Percentiles rank a stretch among this genome's conserved stretches.
phyloP scores from a whole-genome alignment of 2,113 vertebrate species.

The Pardalotus punctatus region DNA sequence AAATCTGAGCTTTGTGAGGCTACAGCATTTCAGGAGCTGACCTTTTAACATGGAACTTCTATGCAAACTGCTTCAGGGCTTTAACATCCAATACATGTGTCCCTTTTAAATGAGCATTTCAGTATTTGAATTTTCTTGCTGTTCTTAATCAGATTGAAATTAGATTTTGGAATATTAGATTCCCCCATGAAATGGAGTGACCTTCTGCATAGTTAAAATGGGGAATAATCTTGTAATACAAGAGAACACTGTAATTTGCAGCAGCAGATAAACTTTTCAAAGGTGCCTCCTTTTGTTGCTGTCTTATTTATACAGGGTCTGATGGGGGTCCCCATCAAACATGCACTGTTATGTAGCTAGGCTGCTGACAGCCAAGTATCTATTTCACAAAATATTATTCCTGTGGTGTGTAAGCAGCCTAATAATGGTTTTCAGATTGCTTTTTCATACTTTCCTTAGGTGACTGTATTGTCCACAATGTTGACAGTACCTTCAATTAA shows the following conservation, averaged over 20 bases:
- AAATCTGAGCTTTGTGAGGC: neutral
- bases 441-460: neutral
- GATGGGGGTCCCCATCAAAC: neutral
- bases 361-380: neutral
- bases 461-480: neutral
- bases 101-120: neutral
- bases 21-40: slow-evolving; percentile 10
- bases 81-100: neutral
- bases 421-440: neutral
- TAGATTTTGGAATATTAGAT: slow-evolving; percentile 12
- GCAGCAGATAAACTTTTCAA: neutral
- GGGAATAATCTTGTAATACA: neutral
- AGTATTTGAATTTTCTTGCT: neutral
- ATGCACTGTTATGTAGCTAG: neutral
- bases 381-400: neutral
- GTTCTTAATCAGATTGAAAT: slow-evolving; percentile 15
- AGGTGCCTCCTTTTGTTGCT: neutral
- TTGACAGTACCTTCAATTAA: neutral
- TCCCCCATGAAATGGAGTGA: neutral
- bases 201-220: neutral
- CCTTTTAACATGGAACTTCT: neutral
- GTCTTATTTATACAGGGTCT: neutral
- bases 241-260: neutral
- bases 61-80: neutral
- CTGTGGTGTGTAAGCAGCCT: neutral